Evolutionary conservation across 2,888 invertebrate species (phyloP).

Genomic region (Mylabris sibirica): DNA sequence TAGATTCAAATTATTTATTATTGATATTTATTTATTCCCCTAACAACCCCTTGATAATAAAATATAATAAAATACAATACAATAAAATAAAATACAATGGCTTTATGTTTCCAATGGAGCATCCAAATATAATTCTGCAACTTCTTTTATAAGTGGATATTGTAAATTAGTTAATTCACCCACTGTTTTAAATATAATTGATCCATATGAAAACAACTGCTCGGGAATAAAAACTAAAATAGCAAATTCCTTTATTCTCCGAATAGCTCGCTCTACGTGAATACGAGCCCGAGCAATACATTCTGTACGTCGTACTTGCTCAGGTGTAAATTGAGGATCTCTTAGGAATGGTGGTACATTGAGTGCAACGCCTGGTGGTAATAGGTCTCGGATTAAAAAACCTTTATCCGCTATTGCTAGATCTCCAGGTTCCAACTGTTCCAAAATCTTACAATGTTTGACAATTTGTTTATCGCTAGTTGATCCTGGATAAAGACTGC

Average conservation of each 20-base stretch:
- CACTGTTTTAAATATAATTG: constrained; percentile 16
- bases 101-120: not conserved
- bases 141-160: constrained; percentile 29
- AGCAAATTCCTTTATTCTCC: not conserved
- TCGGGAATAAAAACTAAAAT: constrained; percentile 23
- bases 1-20: no score
- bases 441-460: not conserved
- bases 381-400: not conserved
- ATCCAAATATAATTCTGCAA: constrained; percentile 17
- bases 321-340: not conserved
- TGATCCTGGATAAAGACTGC: not conserved
- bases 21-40: no score
- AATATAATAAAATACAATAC: no score
- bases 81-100: no score
- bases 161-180: constrained; percentile 27
- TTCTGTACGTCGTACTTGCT: not conserved
- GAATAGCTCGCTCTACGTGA: not conserved
- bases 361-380: not conserved
- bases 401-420: not conserved
- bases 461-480: not conserved
- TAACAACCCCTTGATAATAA: no score
- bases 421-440: constrained; percentile 1
- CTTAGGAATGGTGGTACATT: not conserved
- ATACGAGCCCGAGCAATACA: not conserved
- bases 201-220: constrained; percentile 1